Evolutionary conservation across 1,140 invertebrate genomes (phyloP).

Genomic region (Macrotrachela quadricornifera): DNA sequence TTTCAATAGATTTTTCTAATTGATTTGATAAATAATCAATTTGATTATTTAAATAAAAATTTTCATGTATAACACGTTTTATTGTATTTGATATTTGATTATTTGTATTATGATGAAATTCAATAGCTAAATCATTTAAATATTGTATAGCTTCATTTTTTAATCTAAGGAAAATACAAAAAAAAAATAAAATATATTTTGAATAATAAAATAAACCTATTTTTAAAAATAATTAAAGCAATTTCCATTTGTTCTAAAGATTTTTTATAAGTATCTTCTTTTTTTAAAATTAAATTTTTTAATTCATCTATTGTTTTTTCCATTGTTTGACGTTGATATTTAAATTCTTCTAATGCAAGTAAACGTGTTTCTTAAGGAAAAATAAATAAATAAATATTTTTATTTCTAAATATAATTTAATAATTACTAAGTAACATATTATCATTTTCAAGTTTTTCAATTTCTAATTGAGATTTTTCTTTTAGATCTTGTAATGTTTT

Average conservation of each 20-base stretch:
- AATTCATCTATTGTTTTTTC: too few relatives aligned
- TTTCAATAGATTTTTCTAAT: too few relatives aligned
- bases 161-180: slow-evolving; percentile 33
- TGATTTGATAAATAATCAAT: too few relatives aligned
- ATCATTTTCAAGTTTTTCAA: slow-evolving; percentile 40
- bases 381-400: not conserved
- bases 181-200: too few relatives aligned
- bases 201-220: too few relatives aligned
- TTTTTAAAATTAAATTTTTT: too few relatives aligned
- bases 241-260: too few relatives aligned
- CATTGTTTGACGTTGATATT: slow-evolving; percentile 35
- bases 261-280: too few relatives aligned
- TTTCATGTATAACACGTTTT: slow-evolving; percentile 45
- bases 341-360: slow-evolving; percentile 63
- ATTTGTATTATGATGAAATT: slow-evolving; percentile 59
- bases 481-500: slow-evolving; percentile 39
- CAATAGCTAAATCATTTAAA: slow-evolving; percentile 50
- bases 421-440: too few relatives aligned
- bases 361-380: slow-evolving; percentile 47
- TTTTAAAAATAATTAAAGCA: too few relatives aligned
- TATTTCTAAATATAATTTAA: not conserved
- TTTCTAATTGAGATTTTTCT: slow-evolving; percentile 51
- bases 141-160: slow-evolving; percentile 62
- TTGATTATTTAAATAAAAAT: slow-evolving; percentile 11
- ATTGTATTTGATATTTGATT: slow-evolving; percentile 62